Evolutionary conservation across 2,888 invertebrate genomes (phyloP), one percentile per base, ranked within the genome.

Genomic region (Acleris cristana): DNA sequence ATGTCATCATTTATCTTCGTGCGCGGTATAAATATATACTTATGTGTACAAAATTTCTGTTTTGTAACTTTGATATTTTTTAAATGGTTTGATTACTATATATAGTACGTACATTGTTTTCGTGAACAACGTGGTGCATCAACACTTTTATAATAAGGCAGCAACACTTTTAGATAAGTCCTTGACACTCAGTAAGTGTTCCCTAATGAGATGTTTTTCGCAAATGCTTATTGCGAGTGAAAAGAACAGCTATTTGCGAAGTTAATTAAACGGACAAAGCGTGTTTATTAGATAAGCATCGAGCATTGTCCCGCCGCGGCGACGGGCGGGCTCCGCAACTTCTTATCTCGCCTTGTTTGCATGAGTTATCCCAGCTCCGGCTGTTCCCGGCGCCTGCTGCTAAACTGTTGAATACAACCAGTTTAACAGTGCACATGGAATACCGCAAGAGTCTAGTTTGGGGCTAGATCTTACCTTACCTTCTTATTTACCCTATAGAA

Each of bases 211-310:
- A 69, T 72, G 71, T 75, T 59, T 71, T 69, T 72, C 73, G 66
- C 71, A 74, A 73, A 16, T 57, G 59, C 57, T 53, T 82, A 78
- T 78, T 14, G 40, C 40, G 79, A 75, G 75, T 76, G 70, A 71
- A 77, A 79, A 80, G 79, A 76, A 83, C 79, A 81, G 81, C 84
- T 87, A 86, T 86, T 87, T 85, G 83, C 83, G 78, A 84, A 85
- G 83, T 86, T 87, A 87, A 88, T 88, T 88, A 87, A 85, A 80
- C 76, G 79, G 81, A 88, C 87, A 87, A 87, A 85, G 83, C 81
- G 78, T 79, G 78, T 79, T 83, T 78, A 80, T 82, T 74, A 81
- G 88, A 87, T 86, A 85, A 78, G 72, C 74, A 83, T 81, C 82
- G 76, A 83, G 83, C 84, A 85, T 87, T 88, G 86, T 87, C 82